Base-by-base conservation (phyloP, 2,113 vertebrate species). In the Tychaedon coryphoeus region DNA sequence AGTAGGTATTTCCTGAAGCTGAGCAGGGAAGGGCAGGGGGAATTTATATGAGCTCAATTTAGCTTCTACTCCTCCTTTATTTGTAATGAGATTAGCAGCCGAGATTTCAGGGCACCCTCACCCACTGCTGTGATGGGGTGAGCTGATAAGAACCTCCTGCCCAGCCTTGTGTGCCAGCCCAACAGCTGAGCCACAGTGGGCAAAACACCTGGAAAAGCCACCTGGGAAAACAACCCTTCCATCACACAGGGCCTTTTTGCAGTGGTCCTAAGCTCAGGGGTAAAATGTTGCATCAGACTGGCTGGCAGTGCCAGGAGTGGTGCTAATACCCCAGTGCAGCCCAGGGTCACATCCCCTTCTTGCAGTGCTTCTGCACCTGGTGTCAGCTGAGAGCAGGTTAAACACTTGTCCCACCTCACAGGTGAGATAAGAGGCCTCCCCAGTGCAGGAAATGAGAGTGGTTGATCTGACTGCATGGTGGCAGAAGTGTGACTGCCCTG, bases 31-130 rank as follows among this genome's bases (percentile, higher is more conserved):
- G 84, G 80, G 76, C 65, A n/a, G 5, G 43, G 86, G 86, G 84
- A 83, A 86, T 94, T 91, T 71, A 58, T 40, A 45, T 62, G 71
- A 90, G 64, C 82, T 94, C 91, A 77, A 47, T 70, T 93, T 71
- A 91, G 88, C 91, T 91, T 51, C 71, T 90, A 58, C 85, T 50
- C 86, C 78, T 94, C 94, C 94, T 95, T 89, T 92, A 78, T 94
- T 89, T 96, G 64, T 67, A 61, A 86, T 84, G 65, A 88, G 86
- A 95, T 88, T 94, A 90, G 78, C 29, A 66, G 72, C 69, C 80
- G 92, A 74, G 92, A 83, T 86, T 86, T 75, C 19, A 77, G 86
- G 2, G 50, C 94, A 90, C 62, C 64, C 31, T 33, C 5, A 22
- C 43, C 78, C 57, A 71, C 45, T 79, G 56, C 75, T 1, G 0